Conservation (phyloP, 2,888 invertebrate species). For the Caenorhabditis sp. region DNA sequence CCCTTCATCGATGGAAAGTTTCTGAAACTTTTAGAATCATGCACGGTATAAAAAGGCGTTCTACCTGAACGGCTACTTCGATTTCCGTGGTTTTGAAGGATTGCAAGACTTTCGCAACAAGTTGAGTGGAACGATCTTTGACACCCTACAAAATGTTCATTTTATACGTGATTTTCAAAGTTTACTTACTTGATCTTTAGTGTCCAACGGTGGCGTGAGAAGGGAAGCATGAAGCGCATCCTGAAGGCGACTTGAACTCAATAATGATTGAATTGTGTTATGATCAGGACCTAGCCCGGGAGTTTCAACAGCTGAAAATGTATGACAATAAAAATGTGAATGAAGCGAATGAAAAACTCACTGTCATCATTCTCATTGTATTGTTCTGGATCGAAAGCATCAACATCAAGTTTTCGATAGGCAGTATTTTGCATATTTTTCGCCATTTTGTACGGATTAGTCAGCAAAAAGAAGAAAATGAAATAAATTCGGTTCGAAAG, state of each 20-base stretch:
- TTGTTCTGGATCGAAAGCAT: slow-evolving; percentile 62
- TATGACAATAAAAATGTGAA: background rate
- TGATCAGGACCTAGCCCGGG: slow-evolving; percentile 54
- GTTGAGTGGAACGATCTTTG: slow-evolving; percentile 54
- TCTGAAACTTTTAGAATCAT: slow-evolving; percentile 10
- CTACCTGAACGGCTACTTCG: slow-evolving; percentile 49
- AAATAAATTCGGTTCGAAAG: background rate
- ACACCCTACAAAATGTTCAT: slow-evolving; percentile 33
- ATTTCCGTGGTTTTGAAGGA: slow-evolving; percentile 63
- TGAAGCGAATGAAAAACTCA: slow-evolving; percentile 16
- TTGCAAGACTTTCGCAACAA: slow-evolving; percentile 61
- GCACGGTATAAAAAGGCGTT: too few species aligned
- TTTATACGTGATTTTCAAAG: too few species aligned
- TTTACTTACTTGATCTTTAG: slow-evolving; percentile 60
- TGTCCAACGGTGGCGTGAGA: slow-evolving; percentile 58
- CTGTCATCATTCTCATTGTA: slow-evolving; percentile 63
- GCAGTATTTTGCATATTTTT: slow-evolving; percentile 63
- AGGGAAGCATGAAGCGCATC: slow-evolving; percentile 66
- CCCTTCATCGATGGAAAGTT: slow-evolving; percentile 58
- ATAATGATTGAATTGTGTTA: slow-evolving; percentile 35
- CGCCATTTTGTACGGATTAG: slow-evolving; percentile 49
- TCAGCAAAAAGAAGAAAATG: background rate
- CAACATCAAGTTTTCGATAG: slow-evolving; percentile 67
- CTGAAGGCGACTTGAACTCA: slow-evolving; percentile 45
- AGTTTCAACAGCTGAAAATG: slow-evolving; percentile 38